Conservation (phyloP, 2,888 invertebrate genomes). For the Temnothorax ravouxi region DNA sequence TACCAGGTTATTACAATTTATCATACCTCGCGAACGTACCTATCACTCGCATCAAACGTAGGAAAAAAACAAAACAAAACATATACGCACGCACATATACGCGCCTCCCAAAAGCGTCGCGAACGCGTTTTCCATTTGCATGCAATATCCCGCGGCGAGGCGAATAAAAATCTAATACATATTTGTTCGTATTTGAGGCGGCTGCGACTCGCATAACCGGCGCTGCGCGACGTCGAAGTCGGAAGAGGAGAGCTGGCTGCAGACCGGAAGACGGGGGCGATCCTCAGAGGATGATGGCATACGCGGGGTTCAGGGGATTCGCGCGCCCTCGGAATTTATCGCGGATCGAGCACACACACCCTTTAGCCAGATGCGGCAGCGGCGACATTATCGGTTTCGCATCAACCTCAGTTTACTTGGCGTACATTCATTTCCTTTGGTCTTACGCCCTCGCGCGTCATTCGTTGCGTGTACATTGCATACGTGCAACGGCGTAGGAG, state of each 20-base stretch:
- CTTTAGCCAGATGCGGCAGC: constrained; percentile 61
- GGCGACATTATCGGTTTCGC: constrained; percentile 85
- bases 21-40: constrained; percentile 19
- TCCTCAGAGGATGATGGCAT: not conserved
- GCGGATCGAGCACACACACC: constrained; percentile 58
- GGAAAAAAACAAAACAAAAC: not conserved
- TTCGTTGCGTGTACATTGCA: constrained; percentile 40
- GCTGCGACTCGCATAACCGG: constrained; percentile 63
- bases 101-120: constrained; percentile 23
- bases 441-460: constrained; percentile 29
- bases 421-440: constrained; percentile 58
- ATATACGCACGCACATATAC: not conserved
- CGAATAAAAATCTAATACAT: constrained; percentile 77
- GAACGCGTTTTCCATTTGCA: constrained; percentile 64
- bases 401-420: constrained; percentile 82
- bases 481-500: constrained; percentile 50
- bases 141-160: constrained; percentile 64
- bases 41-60: not conserved
- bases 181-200: constrained; percentile 65
- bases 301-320: not conserved
- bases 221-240: constrained; percentile 44
- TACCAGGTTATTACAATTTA: constrained; percentile 50
- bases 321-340: constrained; percentile 47
- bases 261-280: constrained; percentile 39
- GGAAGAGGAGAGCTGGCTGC: constrained; percentile 33